These are phyloP conservation scores for Phania funesta DNA, from an alignment of 2,888 invertebrate genomes.

Conservation along the genomic window DNA sequence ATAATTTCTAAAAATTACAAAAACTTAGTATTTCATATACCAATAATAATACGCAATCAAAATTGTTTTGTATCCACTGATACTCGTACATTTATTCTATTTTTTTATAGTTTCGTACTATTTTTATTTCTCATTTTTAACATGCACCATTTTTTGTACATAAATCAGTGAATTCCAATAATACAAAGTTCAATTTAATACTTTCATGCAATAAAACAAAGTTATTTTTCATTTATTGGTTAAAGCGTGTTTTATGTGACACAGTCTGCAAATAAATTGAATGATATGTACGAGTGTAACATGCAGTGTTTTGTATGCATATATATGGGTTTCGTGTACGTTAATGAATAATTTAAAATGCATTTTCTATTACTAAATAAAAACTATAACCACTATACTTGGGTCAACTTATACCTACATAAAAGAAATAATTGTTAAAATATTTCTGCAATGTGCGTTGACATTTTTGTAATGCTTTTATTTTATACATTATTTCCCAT, in stretches of 20 bases:
- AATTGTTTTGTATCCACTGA: conserved; percentile 11
- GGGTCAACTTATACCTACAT: too few species aligned
- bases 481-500: too few species aligned
- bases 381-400: too few species aligned
- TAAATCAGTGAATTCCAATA: conserved; percentile 19
- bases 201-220: conserved; percentile 28
- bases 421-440: too few species aligned
- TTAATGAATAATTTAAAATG: background rate
- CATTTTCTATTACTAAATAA: too few species aligned
- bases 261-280: conserved; percentile 34
- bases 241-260: conserved; percentile 31
- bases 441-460: too few species aligned
- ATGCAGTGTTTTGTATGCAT: background rate
- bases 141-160: background rate
- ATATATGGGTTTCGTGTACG: too few species aligned
- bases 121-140: background rate
- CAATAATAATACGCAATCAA: conserved; percentile 6
- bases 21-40: too few species aligned
- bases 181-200: conserved; percentile 44
- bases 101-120: too few species aligned
- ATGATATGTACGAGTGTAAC: background rate
- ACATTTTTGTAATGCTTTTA: too few species aligned
- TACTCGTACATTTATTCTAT: too few species aligned
- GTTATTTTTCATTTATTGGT: conserved; percentile 15
- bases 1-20: too few species aligned